Conservation (phyloP, 2,888 invertebrate genomes). For the Pterobdella sp. region DNA sequence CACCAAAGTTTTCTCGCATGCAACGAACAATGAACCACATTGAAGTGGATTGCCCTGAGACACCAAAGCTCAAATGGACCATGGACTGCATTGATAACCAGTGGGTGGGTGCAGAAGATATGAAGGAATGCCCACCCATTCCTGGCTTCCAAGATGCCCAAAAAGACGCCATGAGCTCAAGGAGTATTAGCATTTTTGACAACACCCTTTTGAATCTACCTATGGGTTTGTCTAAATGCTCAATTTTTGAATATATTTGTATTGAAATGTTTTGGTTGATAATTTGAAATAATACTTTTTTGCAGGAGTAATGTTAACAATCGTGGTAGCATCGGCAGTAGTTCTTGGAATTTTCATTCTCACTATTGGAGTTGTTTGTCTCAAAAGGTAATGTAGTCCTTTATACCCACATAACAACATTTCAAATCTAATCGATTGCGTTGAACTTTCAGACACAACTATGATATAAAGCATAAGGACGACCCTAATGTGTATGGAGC, state of each 20-base stretch:
- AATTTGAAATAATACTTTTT: not conserved
- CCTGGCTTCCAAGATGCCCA: slow-evolving; percentile 22
- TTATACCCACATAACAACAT: too few relatives aligned
- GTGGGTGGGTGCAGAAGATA: slow-evolving; percentile 33
- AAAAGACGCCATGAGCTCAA: not conserved
- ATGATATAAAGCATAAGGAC: slow-evolving; percentile 28
- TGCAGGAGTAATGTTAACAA: slow-evolving; percentile 37
- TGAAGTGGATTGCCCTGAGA: slow-evolving; percentile 32
- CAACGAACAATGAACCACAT: slow-evolving; percentile 25
- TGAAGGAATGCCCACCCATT: slow-evolving; percentile 28
- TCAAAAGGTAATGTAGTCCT: slow-evolving; percentile 36
- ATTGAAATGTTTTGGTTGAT: not conserved
- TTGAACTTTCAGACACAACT: slow-evolving; percentile 16
- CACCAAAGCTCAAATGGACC: slow-evolving; percentile 26
- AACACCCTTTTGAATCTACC: slow-evolving; percentile 20
- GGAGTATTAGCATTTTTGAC: not conserved
- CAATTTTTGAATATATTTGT: too few relatives aligned
- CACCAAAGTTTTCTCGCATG: slow-evolving; percentile 33
- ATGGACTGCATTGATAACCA: slow-evolving; percentile 27
- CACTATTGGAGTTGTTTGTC: slow-evolving; percentile 37
- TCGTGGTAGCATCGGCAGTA: slow-evolving; percentile 37
- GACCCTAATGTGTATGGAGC: slow-evolving; percentile 30
- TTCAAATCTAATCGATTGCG: too few relatives aligned
- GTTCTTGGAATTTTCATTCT: slow-evolving; percentile 38
- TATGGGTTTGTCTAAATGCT: slow-evolving; percentile 16